Evolutionary conservation across 2,113 vertebrate species (phyloP).

Genomic region (Vidua macroura): DNA sequence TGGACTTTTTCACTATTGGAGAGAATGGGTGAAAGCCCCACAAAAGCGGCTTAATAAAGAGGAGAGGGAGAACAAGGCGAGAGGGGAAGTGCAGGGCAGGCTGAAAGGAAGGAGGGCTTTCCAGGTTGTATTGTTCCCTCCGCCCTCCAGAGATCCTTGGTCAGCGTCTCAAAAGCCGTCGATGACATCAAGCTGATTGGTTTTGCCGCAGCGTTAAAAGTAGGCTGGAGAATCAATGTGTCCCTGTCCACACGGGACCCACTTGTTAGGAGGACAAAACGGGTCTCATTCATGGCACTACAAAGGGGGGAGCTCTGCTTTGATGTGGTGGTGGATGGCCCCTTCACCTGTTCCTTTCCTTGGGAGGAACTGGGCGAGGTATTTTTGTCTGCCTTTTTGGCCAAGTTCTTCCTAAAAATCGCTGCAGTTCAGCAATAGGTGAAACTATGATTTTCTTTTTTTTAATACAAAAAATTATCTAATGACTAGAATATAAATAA

Average conservation of each 20-base stretch:
- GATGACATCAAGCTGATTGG: slow-evolving; percentile 51
- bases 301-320: neutral
- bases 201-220: slow-evolving; percentile 21
- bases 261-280: neutral
- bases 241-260: neutral
- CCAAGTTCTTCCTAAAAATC: neutral
- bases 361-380: neutral
- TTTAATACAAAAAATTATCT: neutral
- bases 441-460: neutral
- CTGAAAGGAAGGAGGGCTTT: slow-evolving; percentile 47
- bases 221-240: neutral
- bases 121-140: slow-evolving; percentile 41
- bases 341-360: slow-evolving; percentile 9
- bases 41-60: slow-evolving; percentile 57
- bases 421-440: neutral
- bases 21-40: slow-evolving; percentile 49
- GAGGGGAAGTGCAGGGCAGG: slow-evolving; percentile 44
- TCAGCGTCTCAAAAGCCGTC: slow-evolving; percentile 5
- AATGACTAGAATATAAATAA: neutral
- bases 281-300: neutral
- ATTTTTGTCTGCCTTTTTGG: neutral
- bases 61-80: slow-evolving; percentile 20
- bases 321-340: neutral
- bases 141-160: neutral
- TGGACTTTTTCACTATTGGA: slow-evolving; percentile 49